phyloP scores from a whole-genome alignment of 2,797 vertebrate genomes.

The Neomorphus geoffroyi region DNA sequence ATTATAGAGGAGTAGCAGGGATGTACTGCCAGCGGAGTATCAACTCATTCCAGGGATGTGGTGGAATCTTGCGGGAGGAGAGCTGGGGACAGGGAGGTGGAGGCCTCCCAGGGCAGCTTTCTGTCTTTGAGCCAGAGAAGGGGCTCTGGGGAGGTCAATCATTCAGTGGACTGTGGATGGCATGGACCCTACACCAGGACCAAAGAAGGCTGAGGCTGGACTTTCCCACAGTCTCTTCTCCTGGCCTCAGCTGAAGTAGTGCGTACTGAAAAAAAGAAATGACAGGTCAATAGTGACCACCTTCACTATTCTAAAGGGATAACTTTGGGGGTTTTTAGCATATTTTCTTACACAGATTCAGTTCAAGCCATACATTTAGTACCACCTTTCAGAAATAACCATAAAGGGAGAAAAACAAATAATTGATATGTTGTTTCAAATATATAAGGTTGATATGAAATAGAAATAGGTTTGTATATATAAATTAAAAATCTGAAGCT shows the following conservation, averaged over 20 bases:
- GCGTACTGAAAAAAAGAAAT: neutral
- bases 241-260: neutral
- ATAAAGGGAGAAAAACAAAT: neutral
- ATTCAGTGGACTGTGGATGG: neutral
- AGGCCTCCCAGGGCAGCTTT: neutral
- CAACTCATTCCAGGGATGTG: neutral
- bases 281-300: neutral
- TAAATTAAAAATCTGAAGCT: neutral
- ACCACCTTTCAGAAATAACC: neutral
- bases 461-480: neutral
- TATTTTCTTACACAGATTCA: neutral
- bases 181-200: neutral
- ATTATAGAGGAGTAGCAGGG: neutral
- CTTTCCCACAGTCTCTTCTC: neutral
- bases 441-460: neutral
- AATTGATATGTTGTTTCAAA: neutral
- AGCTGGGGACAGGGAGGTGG: neutral
- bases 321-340: neutral
- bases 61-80: neutral
- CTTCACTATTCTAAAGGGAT: neutral
- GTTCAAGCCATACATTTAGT: neutral
- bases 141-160: neutral
- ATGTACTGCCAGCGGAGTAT: neutral
- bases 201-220: fast-evolving
- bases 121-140: neutral